Conservation (phyloP, 2,797 vertebrate species). For the Coilia nasus region DNA sequence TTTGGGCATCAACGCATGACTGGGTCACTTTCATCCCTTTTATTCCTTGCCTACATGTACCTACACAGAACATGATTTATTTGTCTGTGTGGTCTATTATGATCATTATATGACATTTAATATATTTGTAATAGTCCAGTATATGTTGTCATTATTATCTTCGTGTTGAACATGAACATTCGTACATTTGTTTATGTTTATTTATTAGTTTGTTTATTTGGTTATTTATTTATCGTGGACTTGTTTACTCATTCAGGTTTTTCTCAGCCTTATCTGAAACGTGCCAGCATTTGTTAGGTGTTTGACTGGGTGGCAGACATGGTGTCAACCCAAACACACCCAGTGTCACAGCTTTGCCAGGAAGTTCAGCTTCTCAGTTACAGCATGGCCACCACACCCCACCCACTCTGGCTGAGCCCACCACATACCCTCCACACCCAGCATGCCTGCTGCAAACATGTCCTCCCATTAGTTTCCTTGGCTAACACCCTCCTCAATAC, state of each 20-base stretch:
- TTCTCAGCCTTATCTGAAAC: not conserved
- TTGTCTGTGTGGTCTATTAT: no score
- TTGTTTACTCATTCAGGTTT: no score
- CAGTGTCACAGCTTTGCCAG: slow-evolving; percentile 20
- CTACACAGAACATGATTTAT: no score
- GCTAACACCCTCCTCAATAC: not conserved
- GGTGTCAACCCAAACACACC: slow-evolving; percentile 6
- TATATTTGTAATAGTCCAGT: not conserved
- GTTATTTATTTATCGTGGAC: no score
- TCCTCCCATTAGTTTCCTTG: not conserved
- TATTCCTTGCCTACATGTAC: no score
- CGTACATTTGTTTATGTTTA: not conserved
- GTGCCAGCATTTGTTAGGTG: not conserved
- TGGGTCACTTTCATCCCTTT: no score
- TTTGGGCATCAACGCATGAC: no score
- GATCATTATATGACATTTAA: not conserved
- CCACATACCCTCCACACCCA: not conserved
- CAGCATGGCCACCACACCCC: slow-evolving; percentile 48
- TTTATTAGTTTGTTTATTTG: not conserved
- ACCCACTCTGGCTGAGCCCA: slow-evolving; percentile 19
- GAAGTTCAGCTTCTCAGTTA: slow-evolving; percentile 60
- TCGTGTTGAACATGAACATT: not conserved
- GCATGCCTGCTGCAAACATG: not conserved
- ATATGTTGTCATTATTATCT: not conserved
- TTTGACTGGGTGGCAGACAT: not conserved